Evolutionary conservation across 1,140 invertebrate genomes (phyloP).

Genomic region (Eupristina koningsbergeri): DNA sequence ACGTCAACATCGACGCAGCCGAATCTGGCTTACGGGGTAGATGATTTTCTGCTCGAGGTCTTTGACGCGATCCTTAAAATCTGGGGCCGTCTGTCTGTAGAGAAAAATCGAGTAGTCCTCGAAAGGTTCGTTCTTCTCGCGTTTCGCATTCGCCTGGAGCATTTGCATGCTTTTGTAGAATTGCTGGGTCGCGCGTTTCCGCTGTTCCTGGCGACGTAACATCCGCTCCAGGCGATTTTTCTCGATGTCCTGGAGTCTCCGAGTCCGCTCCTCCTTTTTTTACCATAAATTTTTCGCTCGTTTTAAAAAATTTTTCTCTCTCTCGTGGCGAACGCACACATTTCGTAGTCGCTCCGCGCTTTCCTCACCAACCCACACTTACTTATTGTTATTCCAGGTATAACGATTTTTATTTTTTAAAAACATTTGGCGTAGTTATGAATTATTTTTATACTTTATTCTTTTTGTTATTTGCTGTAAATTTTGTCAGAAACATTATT

Average conservation of each 20-base stretch:
- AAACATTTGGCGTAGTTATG: too few relatives aligned
- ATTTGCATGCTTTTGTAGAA: conserved; percentile 86
- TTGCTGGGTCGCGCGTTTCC: conserved; percentile 80
- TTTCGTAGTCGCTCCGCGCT: not conserved
- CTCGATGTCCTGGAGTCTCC: conserved; percentile 80
- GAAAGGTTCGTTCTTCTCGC: conserved; percentile 77
- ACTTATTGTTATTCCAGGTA: not conserved
- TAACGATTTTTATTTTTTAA: not conserved
- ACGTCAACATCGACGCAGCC: conserved; percentile 9
- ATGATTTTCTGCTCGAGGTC: conserved; percentile 83
- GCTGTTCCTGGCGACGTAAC: conserved; percentile 78
- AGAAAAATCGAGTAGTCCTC: conserved; percentile 84
- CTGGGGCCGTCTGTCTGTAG: conserved; percentile 81
- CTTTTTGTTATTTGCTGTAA: too few relatives aligned
- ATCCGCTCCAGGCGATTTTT: conserved; percentile 79
- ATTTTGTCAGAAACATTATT: too few relatives aligned
- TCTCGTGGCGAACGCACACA: not conserved
- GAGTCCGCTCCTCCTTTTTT: conserved; percentile 78
- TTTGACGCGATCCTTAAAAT: conserved; percentile 85
- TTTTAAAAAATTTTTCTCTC: not conserved
- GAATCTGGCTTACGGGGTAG: conserved; percentile 78
- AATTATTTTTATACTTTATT: too few relatives aligned
- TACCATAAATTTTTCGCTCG: not conserved
- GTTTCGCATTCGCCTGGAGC: conserved; percentile 79
- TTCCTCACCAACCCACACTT: not conserved